Evolutionary conservation across 2,113 vertebrate genomes (phyloP).

Genomic region (Brienomyrus longianalis): DNA sequence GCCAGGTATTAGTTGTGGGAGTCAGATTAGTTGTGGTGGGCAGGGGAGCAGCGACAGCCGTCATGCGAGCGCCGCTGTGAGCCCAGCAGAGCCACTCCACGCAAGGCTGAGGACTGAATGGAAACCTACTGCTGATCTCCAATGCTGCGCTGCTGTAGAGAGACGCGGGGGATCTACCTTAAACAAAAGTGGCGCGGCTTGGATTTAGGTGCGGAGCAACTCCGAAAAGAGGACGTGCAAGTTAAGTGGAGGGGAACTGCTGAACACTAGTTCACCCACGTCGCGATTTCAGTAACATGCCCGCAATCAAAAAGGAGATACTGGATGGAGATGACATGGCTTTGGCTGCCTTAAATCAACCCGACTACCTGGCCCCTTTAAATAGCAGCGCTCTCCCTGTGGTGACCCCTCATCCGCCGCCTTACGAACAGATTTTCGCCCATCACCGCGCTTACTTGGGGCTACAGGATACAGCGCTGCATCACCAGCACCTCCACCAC

Average conservation of each 20-base stretch:
- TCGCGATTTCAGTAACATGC: conserved; percentile 73
- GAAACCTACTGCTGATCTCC: conserved; percentile 62
- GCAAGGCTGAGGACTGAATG: conserved; percentile 57
- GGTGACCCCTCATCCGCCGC: conserved; percentile 78
- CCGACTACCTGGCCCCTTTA: conserved; percentile 81
- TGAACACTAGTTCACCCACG: conserved; percentile 61
- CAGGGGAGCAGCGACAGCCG: conserved; percentile 59
- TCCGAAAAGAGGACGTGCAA: conserved; percentile 57
- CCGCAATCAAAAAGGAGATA: conserved; percentile 92
- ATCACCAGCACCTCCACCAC: conserved; percentile 67
- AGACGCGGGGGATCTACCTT: conserved; percentile 59
- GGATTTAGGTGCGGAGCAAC: conserved; percentile 57
- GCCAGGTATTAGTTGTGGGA: conserved; percentile 69
- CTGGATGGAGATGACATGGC: conserved; percentile 87
- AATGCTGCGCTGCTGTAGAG: conserved; percentile 54
- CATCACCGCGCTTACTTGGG: conserved; percentile 75
- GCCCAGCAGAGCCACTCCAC: conserved; percentile 30
- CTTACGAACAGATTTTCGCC: conserved; percentile 79
- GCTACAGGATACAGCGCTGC: conserved; percentile 66
- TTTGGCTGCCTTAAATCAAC: conserved; percentile 79
- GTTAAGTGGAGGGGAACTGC: conserved; percentile 55
- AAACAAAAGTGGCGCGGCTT: conserved; percentile 60
- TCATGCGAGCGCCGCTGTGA: conserved; percentile 51
- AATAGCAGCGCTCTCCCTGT: conserved; percentile 76
- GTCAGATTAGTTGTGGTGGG: conserved; percentile 70